Conservation (phyloP, 1,140 invertebrate genomes). For the Phocides pigmalion region DNA sequence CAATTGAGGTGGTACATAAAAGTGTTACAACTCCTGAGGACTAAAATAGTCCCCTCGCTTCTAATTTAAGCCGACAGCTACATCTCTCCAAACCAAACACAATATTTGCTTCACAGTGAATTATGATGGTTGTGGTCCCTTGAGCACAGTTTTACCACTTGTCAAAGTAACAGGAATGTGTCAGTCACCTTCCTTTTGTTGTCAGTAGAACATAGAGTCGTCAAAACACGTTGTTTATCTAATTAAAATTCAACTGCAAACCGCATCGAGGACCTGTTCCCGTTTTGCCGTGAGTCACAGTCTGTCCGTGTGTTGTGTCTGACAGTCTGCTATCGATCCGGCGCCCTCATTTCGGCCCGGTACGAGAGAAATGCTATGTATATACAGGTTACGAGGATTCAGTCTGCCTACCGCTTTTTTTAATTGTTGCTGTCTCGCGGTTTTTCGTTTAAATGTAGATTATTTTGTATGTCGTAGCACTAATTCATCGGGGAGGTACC, state of each 20-base stretch:
- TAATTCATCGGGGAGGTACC: too few species aligned
- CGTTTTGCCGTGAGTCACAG: slow-evolving; percentile 19
- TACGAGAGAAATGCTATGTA: slow-evolving; percentile 14
- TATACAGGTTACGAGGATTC: slow-evolving; percentile 25
- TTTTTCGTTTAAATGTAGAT: too few species aligned
- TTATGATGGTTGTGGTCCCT: too few species aligned
- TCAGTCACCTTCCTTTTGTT: not conserved
- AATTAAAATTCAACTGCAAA: slow-evolving; percentile 18
- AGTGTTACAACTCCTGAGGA: too few species aligned
- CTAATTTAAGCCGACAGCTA: too few species aligned
- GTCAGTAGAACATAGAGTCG: not conserved
- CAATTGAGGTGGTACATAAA: too few species aligned
- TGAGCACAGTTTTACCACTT: too few species aligned
- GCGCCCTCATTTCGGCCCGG: slow-evolving; percentile 25
- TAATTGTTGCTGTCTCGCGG: not conserved
- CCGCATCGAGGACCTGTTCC: slow-evolving; percentile 8
- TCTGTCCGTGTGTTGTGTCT: slow-evolving; percentile 28
- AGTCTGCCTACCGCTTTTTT: not conserved
- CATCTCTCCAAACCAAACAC: too few species aligned
- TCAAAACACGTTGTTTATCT: slow-evolving; percentile 16
- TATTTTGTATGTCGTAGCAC: too few species aligned
- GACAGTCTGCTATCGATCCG: slow-evolving; percentile 31
- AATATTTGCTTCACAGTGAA: too few species aligned
- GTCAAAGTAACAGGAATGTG: not conserved
- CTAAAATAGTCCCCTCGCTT: too few species aligned